Base-by-base conservation (phyloP, 2,797 vertebrate genomes). In the Urosaurus nigricauda region DNA sequence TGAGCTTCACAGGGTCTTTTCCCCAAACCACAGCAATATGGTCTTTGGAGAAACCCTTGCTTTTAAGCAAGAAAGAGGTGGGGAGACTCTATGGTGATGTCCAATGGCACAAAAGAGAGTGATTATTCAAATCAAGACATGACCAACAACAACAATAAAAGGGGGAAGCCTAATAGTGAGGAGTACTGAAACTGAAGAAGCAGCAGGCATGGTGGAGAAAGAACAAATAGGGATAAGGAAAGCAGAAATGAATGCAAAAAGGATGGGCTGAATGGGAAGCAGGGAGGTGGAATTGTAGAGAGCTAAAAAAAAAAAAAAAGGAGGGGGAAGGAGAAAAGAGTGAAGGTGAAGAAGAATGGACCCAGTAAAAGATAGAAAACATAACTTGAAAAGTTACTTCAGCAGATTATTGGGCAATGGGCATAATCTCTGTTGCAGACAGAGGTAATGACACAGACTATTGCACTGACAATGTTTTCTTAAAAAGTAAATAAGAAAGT, bases 121-220 rank as follows among this genome's bases (percentile, higher is more conserved):
- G 70, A 68, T 88, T 88, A 88, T 88, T 84, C 81, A 88, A 82
- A 84, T 78, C 9, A 43, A 68, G 65, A 68, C 65, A 68, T 29
- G 65, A 68, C 65, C 2, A 68, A 68, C 65, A 32, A 68, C 65
- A 68, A 68, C 24, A 68, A 68, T 7, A 74, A 60, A 60, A 82
- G 73, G 32, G 37, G 32, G 35, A 56, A 16, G 60, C 63, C 74
- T 70, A n/a, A 21, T 60, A 83, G 40, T 68, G 63, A 68, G 60
- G 68, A 79, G 1, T 88, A 79, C n/a, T 88, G 87, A 84, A 70
- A 43, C 73, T 53, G 63, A 84, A 83, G 71, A 78, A 77, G 73
- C 8, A 53, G 73, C 73, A 40, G 79, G 47, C 60, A 68, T 40
- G 47, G 60, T n/a, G 43, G 56, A 21, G 58, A 84, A 70, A 56